Percentiles rank a stretch among this genome's conserved stretches.
Conservation (phyloP, 2,113 vertebrate species). For the Pogonocichla stellata region DNA sequence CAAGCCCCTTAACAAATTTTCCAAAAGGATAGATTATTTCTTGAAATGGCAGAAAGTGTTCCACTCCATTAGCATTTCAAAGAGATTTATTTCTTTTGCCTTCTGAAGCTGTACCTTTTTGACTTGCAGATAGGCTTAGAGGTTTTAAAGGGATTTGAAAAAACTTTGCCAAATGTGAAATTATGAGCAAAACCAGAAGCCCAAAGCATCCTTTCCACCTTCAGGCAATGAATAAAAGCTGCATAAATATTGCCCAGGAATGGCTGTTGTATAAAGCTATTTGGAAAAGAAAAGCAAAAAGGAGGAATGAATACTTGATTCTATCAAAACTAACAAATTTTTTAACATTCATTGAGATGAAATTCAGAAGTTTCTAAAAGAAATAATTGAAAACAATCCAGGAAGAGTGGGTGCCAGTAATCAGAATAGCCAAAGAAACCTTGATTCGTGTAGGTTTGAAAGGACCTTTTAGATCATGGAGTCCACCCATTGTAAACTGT, state of each 20-base stretch:
- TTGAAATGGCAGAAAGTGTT: constrained; percentile 58
- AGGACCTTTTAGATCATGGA: not conserved
- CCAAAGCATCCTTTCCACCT: not conserved
- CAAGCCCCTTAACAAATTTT: constrained; percentile 39
- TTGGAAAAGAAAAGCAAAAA: not conserved
- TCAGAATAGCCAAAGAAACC: not conserved
- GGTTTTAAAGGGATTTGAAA: constrained; percentile 62
- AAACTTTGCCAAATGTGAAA: constrained; percentile 43
- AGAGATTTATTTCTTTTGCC: constrained; percentile 65
- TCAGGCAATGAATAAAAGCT: not conserved
- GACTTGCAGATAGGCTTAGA: constrained; percentile 51
- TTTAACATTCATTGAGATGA: not conserved
- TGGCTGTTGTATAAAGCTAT: not conserved
- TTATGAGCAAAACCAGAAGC: constrained; percentile 39
- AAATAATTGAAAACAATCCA: not conserved
- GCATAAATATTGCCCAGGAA: not conserved
- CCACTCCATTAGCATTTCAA: constrained; percentile 64
- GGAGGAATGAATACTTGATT: not conserved
- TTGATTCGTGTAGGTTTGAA: not conserved
- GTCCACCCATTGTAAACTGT: not conserved
- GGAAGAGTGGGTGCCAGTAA: not conserved
- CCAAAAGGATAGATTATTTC: constrained; percentile 56
- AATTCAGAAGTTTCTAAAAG: not conserved
- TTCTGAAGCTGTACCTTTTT: constrained; percentile 63
- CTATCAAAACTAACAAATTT: not conserved